Percentiles rank a stretch among this genome's conserved stretches.
Conservation (phyloP, 2,888 invertebrate species). For the Hipparchia sbordonii region DNA sequence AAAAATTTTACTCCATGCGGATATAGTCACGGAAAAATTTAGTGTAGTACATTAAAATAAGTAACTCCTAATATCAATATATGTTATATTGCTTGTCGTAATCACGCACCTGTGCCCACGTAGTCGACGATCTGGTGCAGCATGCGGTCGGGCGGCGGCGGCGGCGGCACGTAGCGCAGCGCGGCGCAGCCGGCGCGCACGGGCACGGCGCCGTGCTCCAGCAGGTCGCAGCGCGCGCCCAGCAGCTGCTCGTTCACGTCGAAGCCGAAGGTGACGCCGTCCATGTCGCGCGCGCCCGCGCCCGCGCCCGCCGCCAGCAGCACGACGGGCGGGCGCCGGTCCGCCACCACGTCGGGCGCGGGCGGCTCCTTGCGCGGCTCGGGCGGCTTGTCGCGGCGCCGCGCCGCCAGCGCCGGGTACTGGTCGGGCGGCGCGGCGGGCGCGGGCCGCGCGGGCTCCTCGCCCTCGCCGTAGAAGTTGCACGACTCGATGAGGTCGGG, state of each 20-base stretch:
- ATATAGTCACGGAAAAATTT: too few relatives aligned
- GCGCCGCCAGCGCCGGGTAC: conserved; percentile 52
- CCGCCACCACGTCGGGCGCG: conserved; percentile 72
- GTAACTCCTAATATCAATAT: too few relatives aligned
- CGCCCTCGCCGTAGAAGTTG: conserved; percentile 74
- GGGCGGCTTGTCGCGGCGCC: conserved; percentile 48
- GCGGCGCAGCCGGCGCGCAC: conserved; percentile 48
- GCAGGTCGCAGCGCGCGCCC: conserved; percentile 51
- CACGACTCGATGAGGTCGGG: conserved; percentile 80
- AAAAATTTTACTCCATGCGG: too few relatives aligned
- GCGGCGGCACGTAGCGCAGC: conserved; percentile 44
- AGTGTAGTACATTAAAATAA: background rate
- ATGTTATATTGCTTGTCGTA: too few relatives aligned
- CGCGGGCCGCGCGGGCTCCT: conserved; percentile 40
- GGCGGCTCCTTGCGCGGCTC: conserved; percentile 48
- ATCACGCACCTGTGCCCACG: conserved; percentile 59
- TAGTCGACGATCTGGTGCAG: conserved; percentile 65
- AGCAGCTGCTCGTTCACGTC: conserved; percentile 89
- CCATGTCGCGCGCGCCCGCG: conserved; percentile 72
- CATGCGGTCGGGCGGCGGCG: conserved; percentile 55
- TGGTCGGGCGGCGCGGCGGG: conserved; percentile 35
- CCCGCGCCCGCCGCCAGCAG: conserved; percentile 85
- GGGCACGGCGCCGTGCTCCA: conserved; percentile 36
- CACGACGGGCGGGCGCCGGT: conserved; percentile 87
- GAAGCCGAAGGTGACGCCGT: conserved; percentile 91